Evolutionary conservation across 1,140 invertebrate genomes (phyloP).

Genomic region (Glomeris maerens): DNA sequence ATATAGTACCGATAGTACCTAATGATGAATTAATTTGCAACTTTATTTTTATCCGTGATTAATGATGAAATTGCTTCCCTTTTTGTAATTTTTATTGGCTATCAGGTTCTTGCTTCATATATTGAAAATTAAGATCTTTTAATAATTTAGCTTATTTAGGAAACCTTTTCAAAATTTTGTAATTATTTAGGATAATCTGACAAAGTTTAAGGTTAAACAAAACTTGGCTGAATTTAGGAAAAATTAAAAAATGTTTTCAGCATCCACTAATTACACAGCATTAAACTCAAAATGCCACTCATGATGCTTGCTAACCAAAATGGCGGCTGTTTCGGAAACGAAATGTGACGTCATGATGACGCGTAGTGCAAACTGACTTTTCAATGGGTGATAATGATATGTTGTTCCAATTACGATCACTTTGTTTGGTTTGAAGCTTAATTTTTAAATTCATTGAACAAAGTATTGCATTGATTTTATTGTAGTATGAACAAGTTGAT

Average conservation of each 20-base stretch:
- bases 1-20: too few species aligned
- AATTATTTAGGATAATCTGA: neutral
- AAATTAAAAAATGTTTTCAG: neutral
- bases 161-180: neutral
- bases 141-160: neutral
- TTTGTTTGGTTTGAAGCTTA: too few species aligned
- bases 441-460: too few species aligned
- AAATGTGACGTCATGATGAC: neutral
- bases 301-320: neutral
- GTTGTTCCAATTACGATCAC: too few species aligned
- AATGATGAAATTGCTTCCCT: too few species aligned
- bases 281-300: neutral
- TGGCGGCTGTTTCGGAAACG: neutral
- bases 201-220: neutral
- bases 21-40: too few species aligned
- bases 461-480: too few species aligned
- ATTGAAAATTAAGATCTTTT: neutral
- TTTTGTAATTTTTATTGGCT: neutral
- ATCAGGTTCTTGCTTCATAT: neutral
- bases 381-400: too few species aligned
- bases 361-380: neutral
- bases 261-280: neutral
- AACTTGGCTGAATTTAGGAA: neutral
- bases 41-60: too few species aligned
- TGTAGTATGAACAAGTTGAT: too few species aligned